phyloP scores from a whole-genome alignment of 2,888 invertebrate genomes.

The Patella ulyssiponensis region DNA sequence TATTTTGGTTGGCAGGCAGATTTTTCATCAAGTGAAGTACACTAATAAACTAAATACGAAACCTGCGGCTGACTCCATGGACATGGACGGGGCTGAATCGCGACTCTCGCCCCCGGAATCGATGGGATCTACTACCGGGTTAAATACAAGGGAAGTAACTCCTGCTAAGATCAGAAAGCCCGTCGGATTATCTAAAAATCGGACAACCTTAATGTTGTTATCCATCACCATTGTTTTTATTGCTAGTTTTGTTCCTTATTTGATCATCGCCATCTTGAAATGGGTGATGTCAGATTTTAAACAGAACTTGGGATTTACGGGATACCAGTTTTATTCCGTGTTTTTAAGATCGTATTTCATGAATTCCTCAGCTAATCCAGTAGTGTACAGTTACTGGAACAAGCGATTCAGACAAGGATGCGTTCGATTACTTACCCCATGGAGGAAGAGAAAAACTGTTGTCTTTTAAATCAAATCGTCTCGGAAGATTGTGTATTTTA shows the following conservation, averaged over 20 bases:
- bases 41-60: neutral
- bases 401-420: conserved; percentile 46
- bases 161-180: neutral
- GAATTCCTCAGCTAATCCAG: conserved; percentile 51
- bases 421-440: conserved; percentile 25
- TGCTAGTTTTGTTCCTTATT: neutral
- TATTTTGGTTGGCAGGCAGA: conserved; percentile 3
- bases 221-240: neutral
- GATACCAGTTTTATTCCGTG: conserved; percentile 44
- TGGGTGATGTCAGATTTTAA: neutral
- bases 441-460: neutral
- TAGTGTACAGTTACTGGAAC: conserved; percentile 55
- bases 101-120: neutral
- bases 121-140: neutral
- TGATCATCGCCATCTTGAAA: neutral
- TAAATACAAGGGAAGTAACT: neutral
- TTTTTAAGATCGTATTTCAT: conserved; percentile 54
- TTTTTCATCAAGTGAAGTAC: neutral
- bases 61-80: neutral
- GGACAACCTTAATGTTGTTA: neutral
- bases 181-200: conserved; percentile 1
- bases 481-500: no score
- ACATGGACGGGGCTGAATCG: neutral
- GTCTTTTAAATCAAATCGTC: no score
- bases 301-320: conserved; percentile 15